Percentiles rank a stretch among this genome's conserved stretches.
phyloP scores from a whole-genome alignment of 2,113 vertebrate species.

The Dunckerocampus dactyliophorus region DNA sequence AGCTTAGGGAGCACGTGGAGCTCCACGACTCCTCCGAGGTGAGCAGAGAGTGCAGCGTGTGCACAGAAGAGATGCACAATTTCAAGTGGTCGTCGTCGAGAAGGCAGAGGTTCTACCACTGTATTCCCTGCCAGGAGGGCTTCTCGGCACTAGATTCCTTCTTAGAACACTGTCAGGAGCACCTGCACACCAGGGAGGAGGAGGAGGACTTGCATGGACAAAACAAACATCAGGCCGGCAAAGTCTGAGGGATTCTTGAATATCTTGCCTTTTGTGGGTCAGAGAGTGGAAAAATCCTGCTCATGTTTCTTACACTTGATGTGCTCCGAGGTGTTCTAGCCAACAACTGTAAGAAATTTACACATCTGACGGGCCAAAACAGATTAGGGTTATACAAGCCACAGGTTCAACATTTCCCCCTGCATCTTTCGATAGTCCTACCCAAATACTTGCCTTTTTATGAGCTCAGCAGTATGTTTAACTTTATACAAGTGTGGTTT shows the following conservation, averaged over 20 bases:
- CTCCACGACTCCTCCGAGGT: constrained; percentile 54
- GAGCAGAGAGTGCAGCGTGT: constrained; percentile 65
- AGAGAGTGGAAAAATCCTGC: neutral
- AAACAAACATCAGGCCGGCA: constrained; percentile 13
- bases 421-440: too few species aligned
- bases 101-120: constrained; percentile 66
- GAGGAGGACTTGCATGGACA: constrained; percentile 38
- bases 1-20: constrained; percentile 58
- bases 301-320: neutral
- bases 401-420: too few species aligned
- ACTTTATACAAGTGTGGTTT: too few species aligned
- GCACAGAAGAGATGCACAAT: constrained; percentile 50
- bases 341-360: neutral
- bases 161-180: constrained; percentile 71
- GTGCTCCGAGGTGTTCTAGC: too few species aligned
- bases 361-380: too few species aligned
- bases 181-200: constrained; percentile 50
- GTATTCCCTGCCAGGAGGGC: constrained; percentile 66
- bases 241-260: constrained; percentile 27
- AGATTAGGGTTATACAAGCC: too few species aligned
- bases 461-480: too few species aligned
- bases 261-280: constrained; percentile 1
- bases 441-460: too few species aligned
- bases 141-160: constrained; percentile 63
- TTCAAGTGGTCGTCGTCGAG: constrained; percentile 31